Percentiles rank a stretch among this genome's conserved stretches.
phyloP scores from a whole-genome alignment of 2,888 invertebrate genomes.

The Uropetala carovei region DNA sequence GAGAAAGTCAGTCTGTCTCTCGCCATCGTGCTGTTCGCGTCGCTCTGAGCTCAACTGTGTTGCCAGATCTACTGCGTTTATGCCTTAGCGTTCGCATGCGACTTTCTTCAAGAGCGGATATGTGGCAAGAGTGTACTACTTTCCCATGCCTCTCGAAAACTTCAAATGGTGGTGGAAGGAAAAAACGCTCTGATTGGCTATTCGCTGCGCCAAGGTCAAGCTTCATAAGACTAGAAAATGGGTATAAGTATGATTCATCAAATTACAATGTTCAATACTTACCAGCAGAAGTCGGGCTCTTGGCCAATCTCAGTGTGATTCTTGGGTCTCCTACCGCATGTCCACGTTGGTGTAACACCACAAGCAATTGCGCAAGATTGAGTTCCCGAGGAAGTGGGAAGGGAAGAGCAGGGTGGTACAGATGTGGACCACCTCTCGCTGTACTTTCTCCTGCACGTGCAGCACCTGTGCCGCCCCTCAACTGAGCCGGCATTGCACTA shows the following conservation, averaged over 20 bases:
- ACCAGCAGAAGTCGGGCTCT: slow-evolving; percentile 71
- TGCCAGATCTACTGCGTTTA: no score
- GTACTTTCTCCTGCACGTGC: not conserved
- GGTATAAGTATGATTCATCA: not conserved
- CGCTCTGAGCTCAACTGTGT: no score
- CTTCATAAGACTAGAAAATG: not conserved
- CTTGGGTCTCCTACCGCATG: slow-evolving; percentile 77
- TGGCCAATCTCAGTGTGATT: slow-evolving; percentile 73
- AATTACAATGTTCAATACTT: not conserved
- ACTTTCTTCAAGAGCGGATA: no score
- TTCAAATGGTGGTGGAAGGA: no score
- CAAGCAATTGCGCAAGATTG: slow-evolving; percentile 79
- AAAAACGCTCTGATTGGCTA: no score
- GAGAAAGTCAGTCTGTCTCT: no score
- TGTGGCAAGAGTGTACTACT: not conserved
- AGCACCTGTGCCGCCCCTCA: slow-evolving; percentile 30
- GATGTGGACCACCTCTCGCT: slow-evolving; percentile 60
- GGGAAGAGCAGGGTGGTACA: slow-evolving; percentile 73
- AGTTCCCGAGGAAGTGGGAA: slow-evolving; percentile 77
- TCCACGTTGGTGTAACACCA: slow-evolving; percentile 77
- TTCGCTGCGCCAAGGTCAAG: not conserved
- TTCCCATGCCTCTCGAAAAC: no score
- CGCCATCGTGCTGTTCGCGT: no score
- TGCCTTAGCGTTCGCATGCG: no score
- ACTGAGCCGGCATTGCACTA: not conserved